phyloP scores from a whole-genome alignment of 2,113 vertebrate species.

The Peromyscus leucopus region DNA sequence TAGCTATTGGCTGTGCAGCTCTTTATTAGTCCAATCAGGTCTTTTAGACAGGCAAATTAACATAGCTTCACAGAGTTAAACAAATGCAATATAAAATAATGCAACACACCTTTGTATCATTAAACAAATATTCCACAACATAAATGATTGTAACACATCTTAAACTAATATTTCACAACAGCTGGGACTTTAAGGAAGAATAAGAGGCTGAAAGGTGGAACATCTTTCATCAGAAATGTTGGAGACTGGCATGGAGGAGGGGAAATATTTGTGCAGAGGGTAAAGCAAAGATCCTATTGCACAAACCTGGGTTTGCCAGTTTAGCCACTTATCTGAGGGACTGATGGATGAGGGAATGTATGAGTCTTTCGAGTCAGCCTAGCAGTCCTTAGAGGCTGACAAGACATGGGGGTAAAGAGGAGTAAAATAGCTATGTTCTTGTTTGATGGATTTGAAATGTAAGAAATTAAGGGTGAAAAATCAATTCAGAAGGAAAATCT shows the following conservation, averaged over 20 bases:
- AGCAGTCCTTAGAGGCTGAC: neutral
- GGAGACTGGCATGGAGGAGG: neutral
- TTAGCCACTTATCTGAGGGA: neutral
- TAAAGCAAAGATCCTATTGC: neutral
- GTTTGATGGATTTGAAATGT: constrained; percentile 28
- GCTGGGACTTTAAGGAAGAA: neutral
- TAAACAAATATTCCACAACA: neutral
- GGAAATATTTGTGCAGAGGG: neutral
- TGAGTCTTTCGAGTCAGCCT: neutral
- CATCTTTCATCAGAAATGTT: neutral
- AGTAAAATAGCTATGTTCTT: neutral
- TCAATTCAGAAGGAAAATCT: constrained; percentile 27
- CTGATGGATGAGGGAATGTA: neutral
- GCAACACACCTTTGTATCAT: neutral
- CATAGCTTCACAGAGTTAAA: neutral
- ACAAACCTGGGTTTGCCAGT: neutral
- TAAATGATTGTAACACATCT: neutral
- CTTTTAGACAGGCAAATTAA: neutral
- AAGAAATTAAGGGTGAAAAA: constrained; percentile 25
- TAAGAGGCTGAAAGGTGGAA: neutral
- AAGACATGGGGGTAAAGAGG: neutral
- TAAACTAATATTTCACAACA: neutral
- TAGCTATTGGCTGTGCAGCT: neutral
- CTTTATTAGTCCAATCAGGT: neutral
- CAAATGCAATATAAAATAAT: neutral